Conservation (phyloP, 1,140 invertebrate genomes). For the Patella vulgata region DNA sequence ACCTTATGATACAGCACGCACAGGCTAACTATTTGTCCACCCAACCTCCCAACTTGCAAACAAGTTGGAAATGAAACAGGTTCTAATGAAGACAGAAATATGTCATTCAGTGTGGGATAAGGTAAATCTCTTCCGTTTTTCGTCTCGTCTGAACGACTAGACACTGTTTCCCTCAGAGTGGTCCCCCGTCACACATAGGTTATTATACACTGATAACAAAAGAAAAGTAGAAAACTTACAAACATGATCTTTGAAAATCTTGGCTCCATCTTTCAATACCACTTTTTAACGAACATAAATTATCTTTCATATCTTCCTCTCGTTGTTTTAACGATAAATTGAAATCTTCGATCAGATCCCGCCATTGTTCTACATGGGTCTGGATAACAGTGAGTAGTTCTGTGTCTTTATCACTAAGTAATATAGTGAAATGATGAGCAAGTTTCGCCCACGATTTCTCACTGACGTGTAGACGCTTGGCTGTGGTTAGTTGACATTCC, state of each 20-base stretch:
- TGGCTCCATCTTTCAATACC: conserved; percentile 44
- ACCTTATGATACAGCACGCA: too few relatives aligned
- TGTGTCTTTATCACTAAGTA: conserved; percentile 64
- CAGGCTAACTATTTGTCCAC: too few relatives aligned
- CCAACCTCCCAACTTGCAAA: too few relatives aligned
- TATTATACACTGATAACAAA: too few relatives aligned
- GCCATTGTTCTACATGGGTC: conserved; percentile 60
- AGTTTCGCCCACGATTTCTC: conserved; percentile 66
- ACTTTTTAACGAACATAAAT: conserved; percentile 30
- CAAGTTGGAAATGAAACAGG: too few relatives aligned
- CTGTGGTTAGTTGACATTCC: conserved; percentile 59
- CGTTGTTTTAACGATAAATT: conserved; percentile 47
- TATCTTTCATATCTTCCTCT: conserved; percentile 53
- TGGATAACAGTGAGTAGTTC: conserved; percentile 58
- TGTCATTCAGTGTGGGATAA: too few relatives aligned
- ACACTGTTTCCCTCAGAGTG: too few relatives aligned
- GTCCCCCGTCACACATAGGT: too few relatives aligned
- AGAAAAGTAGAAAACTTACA: conserved; percentile 49
- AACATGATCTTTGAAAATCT: conserved; percentile 50
- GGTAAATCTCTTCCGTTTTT: too few relatives aligned
- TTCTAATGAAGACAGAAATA: too few relatives aligned
- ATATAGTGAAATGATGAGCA: conserved; percentile 64
- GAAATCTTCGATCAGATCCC: conserved; percentile 59
- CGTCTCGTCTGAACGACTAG: too few relatives aligned
- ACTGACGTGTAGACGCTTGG: conserved; percentile 60